Conservation (phyloP, 2,113 vertebrate genomes). For the Melanocharis versteri region DNA sequence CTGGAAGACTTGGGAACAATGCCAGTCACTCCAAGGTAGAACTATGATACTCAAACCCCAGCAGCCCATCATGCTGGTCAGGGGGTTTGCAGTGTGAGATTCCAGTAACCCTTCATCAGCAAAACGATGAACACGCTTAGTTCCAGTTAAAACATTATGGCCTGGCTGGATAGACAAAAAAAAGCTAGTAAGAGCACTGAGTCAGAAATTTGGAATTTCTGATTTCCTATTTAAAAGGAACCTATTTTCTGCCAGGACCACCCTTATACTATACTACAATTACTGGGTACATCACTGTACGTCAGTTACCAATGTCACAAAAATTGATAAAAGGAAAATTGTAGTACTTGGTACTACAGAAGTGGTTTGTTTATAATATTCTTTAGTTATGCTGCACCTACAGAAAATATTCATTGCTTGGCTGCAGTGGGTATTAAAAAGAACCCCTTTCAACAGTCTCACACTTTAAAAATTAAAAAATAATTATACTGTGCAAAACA, state of each 20-base stretch:
- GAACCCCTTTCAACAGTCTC: background rate
- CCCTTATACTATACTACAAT: background rate
- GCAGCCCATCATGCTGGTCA: background rate
- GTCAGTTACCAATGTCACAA: background rate
- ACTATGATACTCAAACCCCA: background rate
- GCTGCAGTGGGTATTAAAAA: background rate
- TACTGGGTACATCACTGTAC: background rate
- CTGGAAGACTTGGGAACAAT: background rate
- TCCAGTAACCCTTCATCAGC: background rate
- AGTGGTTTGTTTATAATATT: background rate
- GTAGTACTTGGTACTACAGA: background rate
- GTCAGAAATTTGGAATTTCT: background rate
- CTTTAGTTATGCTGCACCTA: background rate
- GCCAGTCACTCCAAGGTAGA: background rate
- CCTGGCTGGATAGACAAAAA: background rate
- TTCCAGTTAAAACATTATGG: background rate
- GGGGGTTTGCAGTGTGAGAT: background rate
- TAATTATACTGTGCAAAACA: background rate
- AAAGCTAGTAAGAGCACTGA: background rate
- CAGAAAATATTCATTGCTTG: background rate
- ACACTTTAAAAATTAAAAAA: background rate
- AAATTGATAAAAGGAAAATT: background rate
- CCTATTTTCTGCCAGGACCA: background rate
- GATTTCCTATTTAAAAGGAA: background rate
- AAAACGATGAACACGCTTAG: background rate